Percentiles rank a stretch among this genome's conserved stretches.
Evolutionary conservation across 1,140 invertebrate species (phyloP).

Genomic region (Papilio xuthus): DNA sequence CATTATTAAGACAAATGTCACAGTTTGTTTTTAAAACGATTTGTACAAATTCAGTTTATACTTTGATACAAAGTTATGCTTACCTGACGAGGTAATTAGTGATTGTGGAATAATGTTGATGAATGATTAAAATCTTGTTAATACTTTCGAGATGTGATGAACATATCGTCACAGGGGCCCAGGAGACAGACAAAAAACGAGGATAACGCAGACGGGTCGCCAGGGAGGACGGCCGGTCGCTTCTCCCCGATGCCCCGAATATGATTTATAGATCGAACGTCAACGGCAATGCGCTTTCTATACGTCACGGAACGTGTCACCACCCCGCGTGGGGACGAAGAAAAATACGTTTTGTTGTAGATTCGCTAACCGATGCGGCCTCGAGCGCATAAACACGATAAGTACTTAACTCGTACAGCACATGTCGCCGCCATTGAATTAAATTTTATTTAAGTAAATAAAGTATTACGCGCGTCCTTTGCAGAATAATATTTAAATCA

Average conservation of each 20-base stretch:
- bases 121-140: not conserved
- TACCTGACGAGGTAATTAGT: not conserved
- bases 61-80: too few species aligned
- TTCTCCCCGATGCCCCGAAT: constrained; percentile 72
- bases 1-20: not conserved
- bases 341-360: constrained; percentile 58
- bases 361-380: constrained; percentile 31
- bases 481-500: not conserved
- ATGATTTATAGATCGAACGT: constrained; percentile 80
- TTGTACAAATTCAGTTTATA: too few species aligned
- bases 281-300: constrained; percentile 78
- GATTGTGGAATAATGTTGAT: not conserved
- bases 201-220: constrained; percentile 72
- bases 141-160: constrained; percentile 29
- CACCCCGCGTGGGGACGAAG: constrained; percentile 60
- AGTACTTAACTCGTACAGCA: not conserved
- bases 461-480: not conserved
- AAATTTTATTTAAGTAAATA: constrained; percentile 9
- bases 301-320: constrained; percentile 75
- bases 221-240: constrained; percentile 71
- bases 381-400: too few species aligned
- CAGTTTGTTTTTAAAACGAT: not conserved
- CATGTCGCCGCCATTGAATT: not conserved
- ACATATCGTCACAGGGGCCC: constrained; percentile 60
- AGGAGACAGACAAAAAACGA: constrained; percentile 79